Conservation (phyloP, 2,797 vertebrate species). For the Okamejei kenojei region DNA sequence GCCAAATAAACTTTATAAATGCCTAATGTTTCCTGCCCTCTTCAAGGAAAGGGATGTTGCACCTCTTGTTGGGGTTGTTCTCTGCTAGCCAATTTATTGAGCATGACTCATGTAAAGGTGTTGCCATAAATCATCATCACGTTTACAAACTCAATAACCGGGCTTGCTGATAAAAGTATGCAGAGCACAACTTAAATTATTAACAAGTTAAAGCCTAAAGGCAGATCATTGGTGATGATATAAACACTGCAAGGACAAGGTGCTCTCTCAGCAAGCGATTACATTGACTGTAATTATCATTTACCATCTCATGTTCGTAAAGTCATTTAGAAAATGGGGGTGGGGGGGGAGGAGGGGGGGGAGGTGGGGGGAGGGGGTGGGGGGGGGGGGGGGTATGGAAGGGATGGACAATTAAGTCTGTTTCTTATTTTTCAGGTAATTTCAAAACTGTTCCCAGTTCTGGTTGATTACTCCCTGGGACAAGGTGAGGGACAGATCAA, state of each 20-base stretch:
- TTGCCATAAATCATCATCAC: slow-evolving; percentile 95
- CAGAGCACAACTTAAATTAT: slow-evolving; percentile 93
- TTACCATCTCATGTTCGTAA: slow-evolving; percentile 64
- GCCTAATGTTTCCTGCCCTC: not conserved
- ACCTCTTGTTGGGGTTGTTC: slow-evolving; percentile 77
- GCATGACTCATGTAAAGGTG: slow-evolving; percentile 83
- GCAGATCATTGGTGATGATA: slow-evolving; percentile 98
- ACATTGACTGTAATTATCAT: slow-evolving; percentile 87
- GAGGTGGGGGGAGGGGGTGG: no score
- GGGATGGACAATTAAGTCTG: not conserved
- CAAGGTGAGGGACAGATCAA: no score
- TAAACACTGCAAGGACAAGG: slow-evolving; percentile 94
- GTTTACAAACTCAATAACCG: slow-evolving; percentile 97
- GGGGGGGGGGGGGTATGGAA: no score
- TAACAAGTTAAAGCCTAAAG: slow-evolving; percentile 86
- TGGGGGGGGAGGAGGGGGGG: no score
- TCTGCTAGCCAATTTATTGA: slow-evolving; percentile 85
- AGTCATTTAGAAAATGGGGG: slow-evolving; percentile 62
- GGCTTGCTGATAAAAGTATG: slow-evolving; percentile 88
- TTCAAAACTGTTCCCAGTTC: slow-evolving; percentile 24
- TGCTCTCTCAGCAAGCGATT: slow-evolving; percentile 97
- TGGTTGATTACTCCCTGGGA: not conserved
- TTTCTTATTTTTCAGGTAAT: not conserved
- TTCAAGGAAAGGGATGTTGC: slow-evolving; percentile 57
- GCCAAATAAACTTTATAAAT: not conserved